A percentile compares a stretch with the other conserved stretches of the same genome.
phyloP scores from a whole-genome alignment of 2,113 vertebrate species.

The Siphamia tubifer region DNA sequence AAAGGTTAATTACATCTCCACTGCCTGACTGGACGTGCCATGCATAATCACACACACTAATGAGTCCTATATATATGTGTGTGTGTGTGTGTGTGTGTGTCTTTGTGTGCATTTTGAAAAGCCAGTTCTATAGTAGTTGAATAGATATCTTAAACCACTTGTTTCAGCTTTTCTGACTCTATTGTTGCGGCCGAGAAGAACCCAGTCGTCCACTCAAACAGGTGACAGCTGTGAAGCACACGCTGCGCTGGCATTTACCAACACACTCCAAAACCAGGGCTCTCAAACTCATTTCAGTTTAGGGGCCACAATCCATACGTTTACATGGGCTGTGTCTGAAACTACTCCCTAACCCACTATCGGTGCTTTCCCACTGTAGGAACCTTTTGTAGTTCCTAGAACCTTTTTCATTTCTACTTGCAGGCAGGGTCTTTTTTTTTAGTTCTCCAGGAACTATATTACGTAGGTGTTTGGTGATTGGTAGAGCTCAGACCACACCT shows the following conservation, averaged over 20 bases:
- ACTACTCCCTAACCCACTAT: no score
- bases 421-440: no score
- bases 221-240: conserved; percentile 65
- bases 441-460: no score
- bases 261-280: conserved; percentile 9
- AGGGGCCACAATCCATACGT: no score
- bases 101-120: conserved; percentile 29
- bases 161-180: conserved; percentile 52
- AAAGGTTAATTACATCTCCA: conserved; percentile 83
- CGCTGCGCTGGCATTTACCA: conserved; percentile 43
- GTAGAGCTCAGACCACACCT: no score
- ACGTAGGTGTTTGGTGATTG: no score
- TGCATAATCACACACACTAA: conserved; percentile 79
- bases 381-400: no score
- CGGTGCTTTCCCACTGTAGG: no score
- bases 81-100: conserved; percentile 22
- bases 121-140: conserved; percentile 4
- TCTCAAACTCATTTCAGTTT: no score
- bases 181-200: conserved; percentile 41
- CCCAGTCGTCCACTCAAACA: conserved; percentile 36
- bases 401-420: no score
- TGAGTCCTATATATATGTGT: conserved; percentile 54
- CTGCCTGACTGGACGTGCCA: conserved; percentile 74
- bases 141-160: conserved; percentile 61
- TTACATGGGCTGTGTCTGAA: no score